These are phyloP conservation scores for Drosophila borborema DNA, from an alignment of 2,888 invertebrate genomes.

Conservation along the genomic window DNA sequence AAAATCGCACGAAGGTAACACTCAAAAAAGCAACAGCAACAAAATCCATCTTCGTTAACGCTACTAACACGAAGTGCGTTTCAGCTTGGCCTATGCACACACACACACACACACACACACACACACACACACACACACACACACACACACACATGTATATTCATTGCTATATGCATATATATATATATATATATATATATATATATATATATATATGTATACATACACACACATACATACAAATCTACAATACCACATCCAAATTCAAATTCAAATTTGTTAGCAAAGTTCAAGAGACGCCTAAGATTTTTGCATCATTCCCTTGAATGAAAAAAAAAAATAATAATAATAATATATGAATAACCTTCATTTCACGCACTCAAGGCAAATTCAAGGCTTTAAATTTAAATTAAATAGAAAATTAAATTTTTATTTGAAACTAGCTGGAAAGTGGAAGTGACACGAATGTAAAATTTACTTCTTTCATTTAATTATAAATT, in stretches of 20 bases:
- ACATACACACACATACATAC: conserved; percentile 14
- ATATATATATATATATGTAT: conserved; percentile 4
- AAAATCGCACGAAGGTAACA: conserved; percentile 65
- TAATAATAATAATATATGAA: background rate
- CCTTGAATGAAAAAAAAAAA: conserved; percentile 1
- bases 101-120: conserved; percentile 4
- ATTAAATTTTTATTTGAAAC: too few relatives aligned
- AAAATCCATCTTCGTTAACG: conserved; percentile 76
- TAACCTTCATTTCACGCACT: background rate
- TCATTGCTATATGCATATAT: conserved; percentile 10
- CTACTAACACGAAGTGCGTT: conserved; percentile 73
- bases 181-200: conserved; percentile 2
- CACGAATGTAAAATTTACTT: too few relatives aligned
- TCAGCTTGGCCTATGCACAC: conserved; percentile 17
- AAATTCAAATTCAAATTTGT: conserved; percentile 35
- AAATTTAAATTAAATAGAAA: too few relatives aligned
- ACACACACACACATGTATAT: conserved; percentile 10
- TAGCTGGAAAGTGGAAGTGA: too few relatives aligned
- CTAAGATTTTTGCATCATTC: conserved; percentile 30
- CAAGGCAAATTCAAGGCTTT: background rate
- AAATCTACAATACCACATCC: conserved; percentile 5
- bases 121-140: conserved; percentile 6
- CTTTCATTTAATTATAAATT: too few relatives aligned
- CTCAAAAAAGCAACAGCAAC: conserved; percentile 13
- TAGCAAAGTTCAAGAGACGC: conserved; percentile 36